A percentile compares a stretch with the other conserved stretches of the same genome.
Conservation (phyloP, 1,140 invertebrate species). For the silkworm (Bombyx mori) region ASM3026992v2 NC_085111.1:12256001-12256500, state of each 20-base stretch:
- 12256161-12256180: conserved; percentile 60
- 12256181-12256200: conserved; percentile 27
- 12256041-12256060: conserved; percentile 18
- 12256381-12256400: conserved; percentile 55
- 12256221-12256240: conserved; percentile 63
- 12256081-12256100: conserved; percentile 49
- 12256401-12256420: conserved; percentile 56
- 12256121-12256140: conserved; percentile 64
- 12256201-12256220: conserved; percentile 40
- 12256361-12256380: conserved; percentile 67
- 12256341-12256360: conserved; percentile 73
- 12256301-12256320: conserved; percentile 71
- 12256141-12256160: conserved; percentile 61
- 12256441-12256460: conserved; percentile 34
- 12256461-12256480: conserved; percentile 62
- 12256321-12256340: conserved; percentile 67
- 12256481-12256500: conserved; percentile 40
- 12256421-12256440: conserved; percentile 55
- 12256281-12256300: conserved; percentile 65
- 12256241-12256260: conserved; percentile 57
- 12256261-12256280: conserved; percentile 56
- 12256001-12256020: conserved; percentile 46
- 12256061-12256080: conserved; percentile 37
- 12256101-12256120: conserved; percentile 44
- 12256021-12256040: too few species aligned